A percentile compares a stretch with the other conserved stretches of the same genome.
phyloP scores from a whole-genome alignment of 2,113 vertebrate genomes.

The Xiphophorus maculatus region DNA sequence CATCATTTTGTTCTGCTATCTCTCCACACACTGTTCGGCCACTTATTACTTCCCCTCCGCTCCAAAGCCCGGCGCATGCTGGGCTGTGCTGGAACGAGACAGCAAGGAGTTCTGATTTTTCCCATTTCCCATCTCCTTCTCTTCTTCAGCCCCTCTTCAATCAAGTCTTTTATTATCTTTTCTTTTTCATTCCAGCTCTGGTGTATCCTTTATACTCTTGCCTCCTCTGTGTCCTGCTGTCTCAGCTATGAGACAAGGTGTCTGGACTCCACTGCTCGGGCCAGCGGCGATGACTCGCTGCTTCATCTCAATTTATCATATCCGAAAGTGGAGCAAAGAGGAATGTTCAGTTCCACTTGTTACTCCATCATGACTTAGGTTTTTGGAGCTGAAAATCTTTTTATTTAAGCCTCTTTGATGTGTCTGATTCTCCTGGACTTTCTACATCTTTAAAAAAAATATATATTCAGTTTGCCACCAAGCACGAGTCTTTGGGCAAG shows the following conservation, averaged over 20 bases:
- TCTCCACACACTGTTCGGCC: slow-evolving; percentile 13
- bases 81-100: slow-evolving; percentile 13
- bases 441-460: neutral
- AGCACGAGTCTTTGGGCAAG: neutral
- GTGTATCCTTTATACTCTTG: slow-evolving; percentile 11
- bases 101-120: slow-evolving; percentile 28
- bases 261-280: slow-evolving; percentile 9
- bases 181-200: slow-evolving; percentile 3
- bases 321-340: slow-evolving; percentile 20
- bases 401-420: slow-evolving; percentile 15
- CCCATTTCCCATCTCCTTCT: slow-evolving; percentile 1
- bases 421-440: neutral
- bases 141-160: slow-evolving; percentile 22
- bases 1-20: slow-evolving; percentile 37
- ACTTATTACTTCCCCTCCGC: slow-evolving; percentile 7
- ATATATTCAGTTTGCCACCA: slow-evolving; percentile 5
- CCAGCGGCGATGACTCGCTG: slow-evolving; percentile 39
- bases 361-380: neutral
- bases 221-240: slow-evolving; percentile 38
- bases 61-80: slow-evolving; percentile 25
- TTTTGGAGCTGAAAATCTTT: slow-evolving; percentile 17
- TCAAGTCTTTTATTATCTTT: slow-evolving; percentile 31
- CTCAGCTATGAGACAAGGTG: slow-evolving; percentile 40
- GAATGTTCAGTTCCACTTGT: neutral
- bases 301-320: slow-evolving; percentile 44